These are phyloP conservation scores for fruit fly (Drosophila melanogaster) DNA, from an alignment of 1,140 invertebrate species.

Conservation along the genomic window DNA sequence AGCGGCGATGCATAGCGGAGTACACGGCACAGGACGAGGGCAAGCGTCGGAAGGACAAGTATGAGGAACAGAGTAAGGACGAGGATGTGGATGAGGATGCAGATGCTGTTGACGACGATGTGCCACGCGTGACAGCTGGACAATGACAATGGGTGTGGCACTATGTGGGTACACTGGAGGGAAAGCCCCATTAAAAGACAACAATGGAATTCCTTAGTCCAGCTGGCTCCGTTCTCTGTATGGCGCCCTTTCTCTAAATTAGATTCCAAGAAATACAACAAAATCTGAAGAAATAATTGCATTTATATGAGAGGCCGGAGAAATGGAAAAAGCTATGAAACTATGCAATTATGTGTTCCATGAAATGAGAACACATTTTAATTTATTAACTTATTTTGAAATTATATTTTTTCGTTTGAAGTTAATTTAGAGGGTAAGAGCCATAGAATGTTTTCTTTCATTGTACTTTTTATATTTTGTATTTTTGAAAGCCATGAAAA, in stretches of 20 bases:
- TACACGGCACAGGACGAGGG: slow-evolving; percentile 42
- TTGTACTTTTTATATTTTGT: slow-evolving; percentile 44
- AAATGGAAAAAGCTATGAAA: background rate
- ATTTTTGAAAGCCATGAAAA: slow-evolving; percentile 64
- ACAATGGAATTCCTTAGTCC: background rate
- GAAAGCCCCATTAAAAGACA: background rate
- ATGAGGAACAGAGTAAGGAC: slow-evolving; percentile 42
- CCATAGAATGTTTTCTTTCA: slow-evolving; percentile 16
- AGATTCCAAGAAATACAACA: background rate
- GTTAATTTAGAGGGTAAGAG: background rate
- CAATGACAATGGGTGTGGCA: slow-evolving; percentile 64
- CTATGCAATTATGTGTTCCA: too few species aligned
- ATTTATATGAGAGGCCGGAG: background rate
- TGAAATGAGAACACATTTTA: too few species aligned
- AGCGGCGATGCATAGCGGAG: slow-evolving; percentile 73
- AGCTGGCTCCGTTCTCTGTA: background rate
- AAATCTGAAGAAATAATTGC: background rate
- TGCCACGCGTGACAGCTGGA: slow-evolving; percentile 81
- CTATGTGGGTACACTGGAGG: slow-evolving; percentile 28
- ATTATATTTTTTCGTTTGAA: too few species aligned
- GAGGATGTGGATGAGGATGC: slow-evolving; percentile 40
- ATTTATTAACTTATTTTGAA: too few species aligned
- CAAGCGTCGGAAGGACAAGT: slow-evolving; percentile 34
- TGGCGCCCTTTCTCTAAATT: background rate
- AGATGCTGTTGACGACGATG: slow-evolving; percentile 60